phyloP scores from a whole-genome alignment of 2,113 vertebrate genomes.

The Columbina picui region DNA sequence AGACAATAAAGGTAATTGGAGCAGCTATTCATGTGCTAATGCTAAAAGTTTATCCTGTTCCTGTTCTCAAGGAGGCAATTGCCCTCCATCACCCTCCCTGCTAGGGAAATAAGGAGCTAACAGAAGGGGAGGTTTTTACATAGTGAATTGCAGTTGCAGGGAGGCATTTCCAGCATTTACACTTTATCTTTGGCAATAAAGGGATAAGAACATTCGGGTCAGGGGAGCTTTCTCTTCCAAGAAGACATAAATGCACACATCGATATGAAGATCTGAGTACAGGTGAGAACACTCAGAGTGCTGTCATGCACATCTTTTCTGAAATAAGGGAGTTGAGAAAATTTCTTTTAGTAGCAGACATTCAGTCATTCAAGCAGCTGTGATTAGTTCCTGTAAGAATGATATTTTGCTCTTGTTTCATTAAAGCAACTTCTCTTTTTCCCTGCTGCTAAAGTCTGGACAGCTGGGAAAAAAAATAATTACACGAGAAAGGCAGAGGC shows the following conservation, averaged over 20 bases:
- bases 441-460: not conserved
- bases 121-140: not conserved
- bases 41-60: not conserved
- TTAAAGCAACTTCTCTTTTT: not conserved
- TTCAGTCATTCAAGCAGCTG: not conserved
- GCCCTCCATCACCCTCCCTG: not conserved
- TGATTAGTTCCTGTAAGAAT: slow-evolving; percentile 6
- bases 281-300: not conserved
- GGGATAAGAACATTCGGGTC: not conserved
- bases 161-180: not conserved
- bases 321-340: not conserved
- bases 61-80: not conserved
- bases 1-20: not conserved
- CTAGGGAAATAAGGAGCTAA: not conserved
- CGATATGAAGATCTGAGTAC: not conserved
- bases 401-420: not conserved
- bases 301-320: not conserved
- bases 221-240: not conserved
- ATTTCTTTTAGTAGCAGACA: not conserved
- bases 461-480: not conserved
- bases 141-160: not conserved
- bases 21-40: not conserved
- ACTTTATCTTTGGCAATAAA: not conserved
- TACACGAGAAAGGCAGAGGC: not conserved
- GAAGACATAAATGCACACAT: not conserved